phyloP scores from a whole-genome alignment of 2,888 invertebrate species.

The Octonoba sinensis region DNA sequence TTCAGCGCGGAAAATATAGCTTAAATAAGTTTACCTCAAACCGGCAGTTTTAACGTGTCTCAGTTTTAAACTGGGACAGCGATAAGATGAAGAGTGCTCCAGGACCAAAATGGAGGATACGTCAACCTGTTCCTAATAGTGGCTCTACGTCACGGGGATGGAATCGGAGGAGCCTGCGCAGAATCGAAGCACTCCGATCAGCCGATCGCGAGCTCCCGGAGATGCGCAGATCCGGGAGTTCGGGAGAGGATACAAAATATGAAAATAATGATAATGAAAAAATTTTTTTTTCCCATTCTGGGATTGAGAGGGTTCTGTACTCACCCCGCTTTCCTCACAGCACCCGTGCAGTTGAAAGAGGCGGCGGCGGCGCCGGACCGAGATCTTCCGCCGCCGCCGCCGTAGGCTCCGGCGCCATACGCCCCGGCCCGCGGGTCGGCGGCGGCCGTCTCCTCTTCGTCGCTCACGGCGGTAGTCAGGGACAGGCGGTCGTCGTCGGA shows the following conservation, averaged over 20 bases:
- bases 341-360: conserved; percentile 97
- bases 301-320: conserved; percentile 69
- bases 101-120: no score
- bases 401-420: conserved; percentile 72
- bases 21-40: no score
- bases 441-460: conserved; percentile 89
- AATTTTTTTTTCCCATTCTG: no score
- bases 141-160: no score
- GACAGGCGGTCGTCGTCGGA: conserved; percentile 98
- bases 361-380: conserved; percentile 90
- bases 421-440: conserved; percentile 75
- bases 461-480: conserved; percentile 93
- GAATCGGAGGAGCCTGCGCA: no score
- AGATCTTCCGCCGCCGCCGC: conserved; percentile 89
- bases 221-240: neutral
- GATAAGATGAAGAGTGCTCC: no score
- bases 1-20: no score
- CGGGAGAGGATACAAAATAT: neutral
- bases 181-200: neutral
- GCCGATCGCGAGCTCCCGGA: neutral
- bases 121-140: no score
- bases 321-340: conserved; percentile 97
- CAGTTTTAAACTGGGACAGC: no score
- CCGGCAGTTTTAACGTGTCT: no score
- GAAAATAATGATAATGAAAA: no score